Evolutionary conservation across 64 coral and sea anemone species (phyloP).

Genomic region (Montipora cactus): DNA sequence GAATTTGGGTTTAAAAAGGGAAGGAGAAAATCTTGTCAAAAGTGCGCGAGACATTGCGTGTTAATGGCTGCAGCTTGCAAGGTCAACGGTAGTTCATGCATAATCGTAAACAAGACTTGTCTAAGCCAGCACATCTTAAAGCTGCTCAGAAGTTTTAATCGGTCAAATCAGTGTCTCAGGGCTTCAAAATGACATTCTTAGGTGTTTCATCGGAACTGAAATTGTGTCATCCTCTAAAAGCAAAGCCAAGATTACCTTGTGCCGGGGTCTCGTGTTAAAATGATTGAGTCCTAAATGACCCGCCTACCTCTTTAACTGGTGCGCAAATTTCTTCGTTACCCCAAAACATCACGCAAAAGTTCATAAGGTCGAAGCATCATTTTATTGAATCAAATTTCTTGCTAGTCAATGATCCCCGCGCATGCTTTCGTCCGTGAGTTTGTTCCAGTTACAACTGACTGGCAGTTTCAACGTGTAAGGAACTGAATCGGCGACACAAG

Average conservation of each 20-base stretch:
- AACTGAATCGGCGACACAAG: not conserved
- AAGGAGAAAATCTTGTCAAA: constrained; percentile 15
- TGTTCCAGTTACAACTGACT: not conserved
- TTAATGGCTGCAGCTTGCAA: not conserved
- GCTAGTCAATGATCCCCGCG: not conserved
- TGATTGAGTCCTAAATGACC: not conserved
- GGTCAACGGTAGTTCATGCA: not conserved
- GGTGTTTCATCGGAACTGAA: not conserved
- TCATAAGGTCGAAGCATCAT: constrained; percentile 10
- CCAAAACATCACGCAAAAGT: constrained; percentile 35
- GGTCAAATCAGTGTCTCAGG: constrained; percentile 33
- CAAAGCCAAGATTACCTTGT: not conserved
- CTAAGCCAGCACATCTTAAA: constrained; percentile 30
- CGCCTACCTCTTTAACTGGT: not conserved
- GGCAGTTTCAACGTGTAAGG: not conserved
- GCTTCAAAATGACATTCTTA: constrained; percentile 22
- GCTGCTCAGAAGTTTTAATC: constrained; percentile 36
- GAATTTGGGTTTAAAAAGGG: constrained; percentile 7
- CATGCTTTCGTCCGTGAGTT: constrained; percentile 4
- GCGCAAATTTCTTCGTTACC: not conserved
- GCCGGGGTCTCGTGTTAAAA: not conserved
- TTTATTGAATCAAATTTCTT: constrained; percentile 24
- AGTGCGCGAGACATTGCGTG: constrained; percentile 8
- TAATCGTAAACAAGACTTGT: constrained; percentile 45
- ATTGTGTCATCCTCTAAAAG: not conserved